These are phyloP conservation scores for Corythaeola cristata DNA, from an alignment of 2,113 vertebrate species.

Conservation along the genomic window DNA sequence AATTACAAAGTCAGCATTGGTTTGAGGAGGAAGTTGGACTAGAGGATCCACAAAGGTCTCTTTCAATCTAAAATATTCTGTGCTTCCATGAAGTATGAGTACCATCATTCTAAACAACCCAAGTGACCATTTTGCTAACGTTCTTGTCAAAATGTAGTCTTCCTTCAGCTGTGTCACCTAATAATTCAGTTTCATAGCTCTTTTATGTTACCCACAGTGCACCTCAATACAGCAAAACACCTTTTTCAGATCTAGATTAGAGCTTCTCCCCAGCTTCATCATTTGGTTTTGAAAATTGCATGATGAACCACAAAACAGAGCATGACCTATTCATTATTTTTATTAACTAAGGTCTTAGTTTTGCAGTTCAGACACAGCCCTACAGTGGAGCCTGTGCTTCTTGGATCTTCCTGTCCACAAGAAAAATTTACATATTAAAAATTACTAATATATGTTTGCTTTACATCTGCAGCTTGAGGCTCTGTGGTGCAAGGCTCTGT, in stretches of 20 bases:
- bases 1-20: not conserved
- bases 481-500: not conserved
- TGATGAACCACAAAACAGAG: not conserved
- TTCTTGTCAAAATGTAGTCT: not conserved
- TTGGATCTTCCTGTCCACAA: not conserved
- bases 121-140: not conserved
- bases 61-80: not conserved
- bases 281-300: not conserved
- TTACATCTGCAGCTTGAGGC: not conserved
- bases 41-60: not conserved
- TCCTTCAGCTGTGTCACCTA: not conserved
- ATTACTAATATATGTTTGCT: not conserved
- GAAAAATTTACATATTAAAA: not conserved
- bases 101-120: not conserved
- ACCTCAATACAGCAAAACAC: not conserved
- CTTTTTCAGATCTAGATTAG: not conserved
- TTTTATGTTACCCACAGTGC: not conserved
- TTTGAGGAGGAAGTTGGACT: not conserved
- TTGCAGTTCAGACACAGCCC: not conserved
- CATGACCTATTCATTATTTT: not conserved
- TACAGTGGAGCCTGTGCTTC: not conserved
- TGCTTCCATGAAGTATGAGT: not conserved
- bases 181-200: not conserved
- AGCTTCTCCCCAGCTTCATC: not conserved
- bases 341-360: not conserved